Conservation (phyloP, 2,888 invertebrate genomes). For the Parasteatoda lunata region DNA sequence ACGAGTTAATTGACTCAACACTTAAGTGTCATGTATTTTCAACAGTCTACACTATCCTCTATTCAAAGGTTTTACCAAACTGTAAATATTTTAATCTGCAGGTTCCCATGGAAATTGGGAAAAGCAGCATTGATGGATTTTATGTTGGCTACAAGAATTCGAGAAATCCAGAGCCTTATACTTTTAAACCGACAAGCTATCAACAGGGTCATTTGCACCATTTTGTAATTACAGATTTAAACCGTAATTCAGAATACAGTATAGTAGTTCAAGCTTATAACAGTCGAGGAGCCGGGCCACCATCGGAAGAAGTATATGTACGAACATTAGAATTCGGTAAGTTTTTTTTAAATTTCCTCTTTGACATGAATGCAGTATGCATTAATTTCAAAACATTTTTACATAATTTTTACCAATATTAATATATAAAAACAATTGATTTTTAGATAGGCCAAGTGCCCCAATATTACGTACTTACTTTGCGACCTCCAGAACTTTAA, state of each 20-base stretch:
- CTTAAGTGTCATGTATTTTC: too few species aligned
- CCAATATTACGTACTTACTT: conserved; percentile 49
- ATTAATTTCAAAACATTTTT: too few species aligned
- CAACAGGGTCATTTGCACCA: conserved; percentile 14
- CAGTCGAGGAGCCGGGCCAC: conserved; percentile 73
- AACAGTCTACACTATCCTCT: too few species aligned
- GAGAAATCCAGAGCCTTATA: conserved; percentile 72
- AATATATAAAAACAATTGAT: too few species aligned
- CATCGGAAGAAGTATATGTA: conserved; percentile 70
- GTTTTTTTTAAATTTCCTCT: neutral
- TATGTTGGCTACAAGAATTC: conserved; percentile 74
- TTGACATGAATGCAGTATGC: too few species aligned
- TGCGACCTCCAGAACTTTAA: conserved; percentile 50
- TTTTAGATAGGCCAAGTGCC: conserved; percentile 55
- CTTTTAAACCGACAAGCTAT: conserved; percentile 72
- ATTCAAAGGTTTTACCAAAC: too few species aligned
- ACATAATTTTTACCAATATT: too few species aligned
- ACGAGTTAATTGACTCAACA: too few species aligned
- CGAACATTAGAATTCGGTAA: conserved; percentile 59
- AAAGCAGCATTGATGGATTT: conserved; percentile 73
- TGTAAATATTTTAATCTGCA: conserved; percentile 50
- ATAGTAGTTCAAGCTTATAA: conserved; percentile 74
- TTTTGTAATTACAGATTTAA: conserved; percentile 71
- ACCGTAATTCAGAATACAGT: conserved; percentile 74
- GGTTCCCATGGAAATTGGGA: conserved; percentile 72